These are phyloP conservation scores for Lethenteron camtschaticum DNA, from an alignment of 2,113 vertebrate species.

Conservation along the genomic window DNA sequence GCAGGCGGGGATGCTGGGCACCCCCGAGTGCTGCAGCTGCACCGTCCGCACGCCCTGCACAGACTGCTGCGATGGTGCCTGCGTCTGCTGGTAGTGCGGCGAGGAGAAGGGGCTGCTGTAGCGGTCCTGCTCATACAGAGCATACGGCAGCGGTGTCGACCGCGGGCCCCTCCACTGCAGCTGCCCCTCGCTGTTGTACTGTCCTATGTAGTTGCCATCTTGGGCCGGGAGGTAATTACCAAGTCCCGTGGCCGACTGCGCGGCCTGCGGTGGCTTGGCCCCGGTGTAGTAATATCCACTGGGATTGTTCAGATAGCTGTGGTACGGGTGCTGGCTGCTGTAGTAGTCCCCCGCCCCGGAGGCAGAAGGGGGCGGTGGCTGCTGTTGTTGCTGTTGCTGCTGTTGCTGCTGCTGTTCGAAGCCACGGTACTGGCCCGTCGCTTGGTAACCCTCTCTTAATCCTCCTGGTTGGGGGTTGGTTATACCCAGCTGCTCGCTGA, in stretches of 20 bases:
- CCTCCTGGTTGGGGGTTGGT: background rate
- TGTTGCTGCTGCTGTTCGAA: constrained; percentile 3
- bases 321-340: constrained; percentile 1
- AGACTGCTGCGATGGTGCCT: too few species aligned
- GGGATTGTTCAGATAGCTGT: background rate
- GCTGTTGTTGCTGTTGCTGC: constrained; percentile 4
- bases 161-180: constrained; percentile 2
- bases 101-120: constrained; percentile 1
- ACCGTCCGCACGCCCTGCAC: background rate
- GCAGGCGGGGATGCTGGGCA: background rate
- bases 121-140: constrained; percentile 4
- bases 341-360: background rate
- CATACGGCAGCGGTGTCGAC: constrained; percentile 1
- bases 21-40: constrained; percentile 2
- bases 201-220: background rate
- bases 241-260: constrained; percentile 1
- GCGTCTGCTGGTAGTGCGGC: background rate
- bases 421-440: background rate
- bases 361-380: background rate
- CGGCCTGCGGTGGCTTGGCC: constrained; percentile 1
- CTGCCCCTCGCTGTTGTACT: background rate
- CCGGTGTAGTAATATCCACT: background rate
- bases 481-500: constrained; percentile 4
- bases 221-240: background rate
- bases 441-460: constrained; percentile 1